Percentiles rank a stretch among this genome's conserved stretches.
Conservation (phyloP, 1,140 invertebrate species). For the Episyrphus balteatus region DNA sequence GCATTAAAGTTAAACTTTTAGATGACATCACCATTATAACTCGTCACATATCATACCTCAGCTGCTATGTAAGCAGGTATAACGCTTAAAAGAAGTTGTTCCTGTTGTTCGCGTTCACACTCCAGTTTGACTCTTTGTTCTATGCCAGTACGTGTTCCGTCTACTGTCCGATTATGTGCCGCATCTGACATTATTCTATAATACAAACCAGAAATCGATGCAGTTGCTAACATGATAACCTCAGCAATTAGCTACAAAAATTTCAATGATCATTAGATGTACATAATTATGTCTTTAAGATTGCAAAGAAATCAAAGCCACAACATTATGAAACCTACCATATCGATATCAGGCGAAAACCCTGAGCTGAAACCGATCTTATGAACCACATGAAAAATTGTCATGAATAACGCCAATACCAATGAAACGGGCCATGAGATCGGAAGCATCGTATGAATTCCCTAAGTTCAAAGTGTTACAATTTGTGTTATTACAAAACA, state of each 20-base stretch:
- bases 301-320: background rate
- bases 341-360: slow-evolving; percentile 21
- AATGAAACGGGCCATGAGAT: slow-evolving; percentile 50
- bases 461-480: slow-evolving; percentile 29
- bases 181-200: slow-evolving; percentile 76
- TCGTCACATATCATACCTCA: slow-evolving; percentile 49
- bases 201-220: slow-evolving; percentile 69
- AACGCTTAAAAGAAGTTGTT: slow-evolving; percentile 80
- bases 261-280: background rate
- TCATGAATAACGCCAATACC: slow-evolving; percentile 46
- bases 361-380: slow-evolving; percentile 19
- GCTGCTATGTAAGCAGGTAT: slow-evolving; percentile 88
- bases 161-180: slow-evolving; percentile 74
- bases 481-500: no score
- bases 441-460: slow-evolving; percentile 60
- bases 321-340: slow-evolving; percentile 35
- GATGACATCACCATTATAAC: background rate
- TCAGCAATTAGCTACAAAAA: slow-evolving; percentile 58
- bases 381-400: slow-evolving; percentile 44
- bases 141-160: slow-evolving; percentile 78
- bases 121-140: slow-evolving; percentile 85
- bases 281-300: background rate
- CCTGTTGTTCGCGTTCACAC: slow-evolving; percentile 84
- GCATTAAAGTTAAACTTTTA: slow-evolving; percentile 17
- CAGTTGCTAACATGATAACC: slow-evolving; percentile 60